These are phyloP conservation scores for Numenius phaeopus DNA, from an alignment of 2,797 vertebrate species.

Conservation along the genomic window DNA sequence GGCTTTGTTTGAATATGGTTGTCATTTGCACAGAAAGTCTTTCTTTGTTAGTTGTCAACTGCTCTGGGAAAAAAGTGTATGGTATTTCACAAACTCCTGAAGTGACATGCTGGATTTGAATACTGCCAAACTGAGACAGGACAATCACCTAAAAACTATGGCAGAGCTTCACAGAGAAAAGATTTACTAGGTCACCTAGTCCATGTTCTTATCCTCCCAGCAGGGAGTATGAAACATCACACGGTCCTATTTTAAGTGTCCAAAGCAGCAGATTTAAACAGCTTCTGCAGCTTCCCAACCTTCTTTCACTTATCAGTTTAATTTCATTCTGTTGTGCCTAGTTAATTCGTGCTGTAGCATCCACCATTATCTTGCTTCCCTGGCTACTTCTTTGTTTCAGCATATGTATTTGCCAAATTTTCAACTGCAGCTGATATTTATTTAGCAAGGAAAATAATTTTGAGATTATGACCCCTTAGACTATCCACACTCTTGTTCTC, in stretches of 20 bases:
- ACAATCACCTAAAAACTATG: neutral
- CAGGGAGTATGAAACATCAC: neutral
- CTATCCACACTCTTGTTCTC: neutral
- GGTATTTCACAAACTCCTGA: neutral
- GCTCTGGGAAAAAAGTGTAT: neutral
- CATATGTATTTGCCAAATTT: neutral
- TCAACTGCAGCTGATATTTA: slow-evolving; percentile 6
- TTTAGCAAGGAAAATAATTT: neutral
- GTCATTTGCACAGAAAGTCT: neutral
- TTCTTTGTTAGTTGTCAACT: neutral
- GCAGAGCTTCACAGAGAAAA: neutral
- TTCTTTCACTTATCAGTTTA: slow-evolving; percentile 16
- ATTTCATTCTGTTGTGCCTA: neutral
- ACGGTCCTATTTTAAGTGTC: neutral
- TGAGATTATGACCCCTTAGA: neutral
- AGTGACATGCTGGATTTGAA: neutral
- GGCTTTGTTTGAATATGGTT: neutral
- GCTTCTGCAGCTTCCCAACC: neutral
- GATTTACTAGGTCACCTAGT: neutral
- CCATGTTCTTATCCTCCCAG: neutral
- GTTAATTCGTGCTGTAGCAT: slow-evolving; percentile 1
- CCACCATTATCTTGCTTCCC: neutral
- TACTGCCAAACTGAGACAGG: neutral
- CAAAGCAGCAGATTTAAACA: neutral
- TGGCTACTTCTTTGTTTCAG: neutral